Base-by-base conservation (phyloP, 2,888 invertebrate genomes). In the Lochmaea capreae region DNA sequence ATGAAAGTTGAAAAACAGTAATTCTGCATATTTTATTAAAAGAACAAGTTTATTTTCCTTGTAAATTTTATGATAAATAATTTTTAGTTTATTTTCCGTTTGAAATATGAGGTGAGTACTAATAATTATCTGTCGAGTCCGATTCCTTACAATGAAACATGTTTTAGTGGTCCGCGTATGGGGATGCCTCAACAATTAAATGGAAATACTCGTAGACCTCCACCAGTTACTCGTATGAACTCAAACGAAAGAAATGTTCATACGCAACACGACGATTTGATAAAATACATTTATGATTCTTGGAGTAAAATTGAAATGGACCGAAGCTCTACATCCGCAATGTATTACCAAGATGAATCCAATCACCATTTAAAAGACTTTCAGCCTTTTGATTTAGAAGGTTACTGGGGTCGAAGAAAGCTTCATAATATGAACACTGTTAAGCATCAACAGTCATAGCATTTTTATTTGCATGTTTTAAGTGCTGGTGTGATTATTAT, bases 221-320 rank as follows among this genome's bases (percentile, higher is more conserved):
- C 81, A 57, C 84, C 84, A 74, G 72, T 84, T 59, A 82, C 83
- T 68, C 80, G 85, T 42, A 79, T 83, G 75, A 80, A 81, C 33
- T 79, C 83, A 9, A 72, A 78, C 70, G 77, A 81, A 73, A 63
- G 70, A 70, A 69, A 79, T 43, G 77, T 77, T 65, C 77, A 81
- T 67, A 79, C 89, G 59, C 93, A 92, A 79, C 94, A 95, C 81
- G 94, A 94, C 84, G 94, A 94, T 86, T 88, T 95, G 83, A 94
- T 95, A 80, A 93, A 92, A 84, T 95, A 93, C 84, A 93, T 95
- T 79, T 92, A 91, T 84, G 94, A 94, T 80, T 93, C 93, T 72
- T 93, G 93, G 93, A 91, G 90, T 86, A 80, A 81, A 81, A 80
- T 78, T 78, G 86, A 79, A 74, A 90, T 65, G 78, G 82, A 82